phyloP scores from a whole-genome alignment of 2,113 vertebrate species.

The Bubo scandiacus region DNA sequence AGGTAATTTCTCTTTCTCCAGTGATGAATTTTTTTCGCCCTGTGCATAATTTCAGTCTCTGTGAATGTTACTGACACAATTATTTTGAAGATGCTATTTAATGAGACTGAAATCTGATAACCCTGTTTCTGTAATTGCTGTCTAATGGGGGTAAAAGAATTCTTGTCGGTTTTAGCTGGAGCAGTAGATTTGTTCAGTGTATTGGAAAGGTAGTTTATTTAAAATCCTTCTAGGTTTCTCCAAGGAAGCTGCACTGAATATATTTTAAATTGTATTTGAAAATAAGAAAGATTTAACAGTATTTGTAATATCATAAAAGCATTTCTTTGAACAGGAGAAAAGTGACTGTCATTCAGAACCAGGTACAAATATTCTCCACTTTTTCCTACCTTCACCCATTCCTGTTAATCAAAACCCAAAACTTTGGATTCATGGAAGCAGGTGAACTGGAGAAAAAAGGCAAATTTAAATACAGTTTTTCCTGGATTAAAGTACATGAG shows the following conservation, averaged over 20 bases:
- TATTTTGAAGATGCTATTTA: not conserved
- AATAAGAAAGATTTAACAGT: not conserved
- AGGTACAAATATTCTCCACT: not conserved
- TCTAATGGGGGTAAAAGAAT: not conserved
- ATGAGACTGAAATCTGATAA: not conserved
- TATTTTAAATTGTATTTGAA: not conserved
- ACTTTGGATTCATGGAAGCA: not conserved
- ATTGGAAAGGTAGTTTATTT: not conserved
- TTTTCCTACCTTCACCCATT: not conserved
- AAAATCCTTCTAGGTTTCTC: not conserved
- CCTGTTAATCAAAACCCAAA: not conserved
- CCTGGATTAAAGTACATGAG: not conserved
- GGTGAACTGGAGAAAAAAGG: not conserved
- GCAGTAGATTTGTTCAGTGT: not conserved
- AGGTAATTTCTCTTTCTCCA: not conserved
- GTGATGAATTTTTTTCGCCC: not conserved
- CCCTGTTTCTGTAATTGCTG: not conserved
- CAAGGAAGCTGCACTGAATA: not conserved
- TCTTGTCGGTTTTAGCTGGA: not conserved
- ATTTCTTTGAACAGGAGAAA: not conserved
- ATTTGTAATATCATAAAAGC: not conserved
- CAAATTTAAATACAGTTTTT: not conserved
- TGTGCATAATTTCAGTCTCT: not conserved
- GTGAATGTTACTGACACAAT: not conserved
- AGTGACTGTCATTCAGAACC: not conserved